Base-by-base conservation (phyloP, 2,113 vertebrate genomes). In the Otis tarda region DNA sequence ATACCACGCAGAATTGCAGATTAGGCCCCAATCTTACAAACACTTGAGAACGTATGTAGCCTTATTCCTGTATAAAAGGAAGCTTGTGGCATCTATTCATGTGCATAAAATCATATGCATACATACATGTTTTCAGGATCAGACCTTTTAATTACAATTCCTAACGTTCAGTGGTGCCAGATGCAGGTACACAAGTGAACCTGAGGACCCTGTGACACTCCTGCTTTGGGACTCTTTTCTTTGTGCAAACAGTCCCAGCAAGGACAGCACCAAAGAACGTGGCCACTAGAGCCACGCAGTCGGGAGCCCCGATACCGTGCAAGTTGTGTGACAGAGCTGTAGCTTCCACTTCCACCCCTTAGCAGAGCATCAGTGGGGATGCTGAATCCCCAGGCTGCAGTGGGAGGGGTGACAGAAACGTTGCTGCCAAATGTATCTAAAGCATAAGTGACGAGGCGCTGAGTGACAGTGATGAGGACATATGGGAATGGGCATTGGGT, bases 21-120 rank as follows among this genome's bases (percentile, higher is more conserved):
- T 87, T 86, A 91, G 69, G 50, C 25, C 59, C 22, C 65, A 71
- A 23, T 91, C 83, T 74, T 82, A 41, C 64, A 88, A 96, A 93
- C 21, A 70, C 57, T 89, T 78, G 31, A 75, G 71, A 41, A 71
- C 43, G 60, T 53, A 65, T 25, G 64, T 12, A 84, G 61, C 30
- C 70, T 91, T 91, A 93, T 27, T 82, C 11, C 24, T 41, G 56
- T 63, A 52, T 31, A 78, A 92, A 82, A 81, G 49, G 35, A 81
- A 93, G 27, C 45, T 39, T 60, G 22, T n/a, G 60, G 27, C 41
- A 74, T 70, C 49, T 80, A 49, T 56, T 78, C 25, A 41, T 49
- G 15, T 47, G 64, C 81, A 75, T 84, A 82, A 93, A 91, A 78
- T 45, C 3, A 0, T 18, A 27, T 1, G 4, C 31, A 20, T 9